Evolutionary conservation across 1,140 invertebrate species (phyloP).

Genomic region (Drosophila orosa): DNA sequence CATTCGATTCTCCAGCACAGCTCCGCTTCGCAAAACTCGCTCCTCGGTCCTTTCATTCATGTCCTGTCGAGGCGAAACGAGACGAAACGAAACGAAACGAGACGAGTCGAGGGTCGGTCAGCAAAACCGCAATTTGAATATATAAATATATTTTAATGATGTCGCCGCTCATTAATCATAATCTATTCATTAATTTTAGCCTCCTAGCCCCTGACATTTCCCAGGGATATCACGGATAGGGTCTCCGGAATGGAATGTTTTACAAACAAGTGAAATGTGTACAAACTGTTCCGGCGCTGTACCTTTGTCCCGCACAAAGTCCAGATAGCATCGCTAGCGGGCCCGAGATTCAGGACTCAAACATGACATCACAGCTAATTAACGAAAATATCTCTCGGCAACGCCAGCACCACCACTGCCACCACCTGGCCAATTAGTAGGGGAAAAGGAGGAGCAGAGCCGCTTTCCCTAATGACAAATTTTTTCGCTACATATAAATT

Average conservation of each 20-base stretch:
- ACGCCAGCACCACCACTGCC: constrained; percentile 7
- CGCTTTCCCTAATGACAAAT: constrained; percentile 69
- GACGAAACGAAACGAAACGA: constrained; percentile 28
- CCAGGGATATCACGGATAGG: not conserved
- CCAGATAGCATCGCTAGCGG: constrained; percentile 61
- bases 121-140: constrained; percentile 80
- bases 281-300: constrained; percentile 47
- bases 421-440: constrained; percentile 74
- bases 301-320: constrained; percentile 66
- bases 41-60: constrained; percentile 43
- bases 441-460: constrained; percentile 34
- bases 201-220: constrained; percentile 45
- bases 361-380: constrained; percentile 78
- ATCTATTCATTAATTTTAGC: constrained; percentile 82
- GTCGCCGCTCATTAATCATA: constrained; percentile 82
- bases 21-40: not conserved
- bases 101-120: constrained; percentile 55
- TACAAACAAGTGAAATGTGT: constrained; percentile 57
- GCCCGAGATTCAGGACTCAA: constrained; percentile 42
- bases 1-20: constrained; percentile 33
- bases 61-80: constrained; percentile 44
- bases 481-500: constrained; percentile 75
- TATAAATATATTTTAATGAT: constrained; percentile 83
- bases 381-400: constrained; percentile 56
- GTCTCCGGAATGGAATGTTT: constrained; percentile 41